Percentiles rank a stretch among this genome's conserved stretches.
These are phyloP conservation scores for Rhyacophila brunnea DNA, from an alignment of 1,140 invertebrate genomes.

Conservation along the genomic window DNA sequence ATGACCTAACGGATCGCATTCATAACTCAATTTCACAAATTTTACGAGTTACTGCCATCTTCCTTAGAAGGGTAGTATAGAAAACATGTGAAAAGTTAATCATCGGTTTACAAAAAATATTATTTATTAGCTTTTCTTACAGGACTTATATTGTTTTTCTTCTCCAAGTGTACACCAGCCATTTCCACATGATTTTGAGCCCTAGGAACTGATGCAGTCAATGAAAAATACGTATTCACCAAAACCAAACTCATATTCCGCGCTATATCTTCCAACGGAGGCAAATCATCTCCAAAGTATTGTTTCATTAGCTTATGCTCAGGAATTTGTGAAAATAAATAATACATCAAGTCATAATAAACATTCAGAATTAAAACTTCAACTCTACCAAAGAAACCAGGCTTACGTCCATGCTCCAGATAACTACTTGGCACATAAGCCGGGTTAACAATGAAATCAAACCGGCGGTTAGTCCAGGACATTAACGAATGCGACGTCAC, in stretches of 20 bases:
- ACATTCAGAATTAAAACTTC: constrained; percentile 44
- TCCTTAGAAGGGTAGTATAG: too few species aligned
- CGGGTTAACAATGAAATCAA: constrained; percentile 58
- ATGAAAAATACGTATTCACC: constrained; percentile 58
- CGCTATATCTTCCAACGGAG: constrained; percentile 52
- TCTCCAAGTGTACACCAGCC: constrained; percentile 58
- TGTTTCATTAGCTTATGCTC: constrained; percentile 48
- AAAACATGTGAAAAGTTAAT: too few species aligned
- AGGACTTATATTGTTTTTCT: constrained; percentile 1
- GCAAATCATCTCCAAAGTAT: constrained; percentile 58
- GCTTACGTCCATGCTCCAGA: constrained; percentile 54
- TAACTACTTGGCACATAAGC: constrained; percentile 58
- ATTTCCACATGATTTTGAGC: constrained; percentile 60
- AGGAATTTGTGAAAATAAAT: constrained; percentile 42
- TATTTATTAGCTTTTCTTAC: too few species aligned
- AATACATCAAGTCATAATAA: constrained; percentile 42
- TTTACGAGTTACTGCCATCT: too few species aligned
- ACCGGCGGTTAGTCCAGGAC: constrained; percentile 58
- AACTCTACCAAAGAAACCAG: constrained; percentile 53
- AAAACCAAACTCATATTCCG: constrained; percentile 56
- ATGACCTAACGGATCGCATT: too few species aligned
- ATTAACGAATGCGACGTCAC: constrained; percentile 57
- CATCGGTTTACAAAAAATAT: too few species aligned
- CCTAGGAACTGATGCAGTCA: constrained; percentile 52
- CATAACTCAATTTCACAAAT: too few species aligned